A percentile compares a stretch with the other conserved stretches of the same genome.
phyloP scores from a whole-genome alignment of 2,797 vertebrate species.

The Bufotes viridis region DNA sequence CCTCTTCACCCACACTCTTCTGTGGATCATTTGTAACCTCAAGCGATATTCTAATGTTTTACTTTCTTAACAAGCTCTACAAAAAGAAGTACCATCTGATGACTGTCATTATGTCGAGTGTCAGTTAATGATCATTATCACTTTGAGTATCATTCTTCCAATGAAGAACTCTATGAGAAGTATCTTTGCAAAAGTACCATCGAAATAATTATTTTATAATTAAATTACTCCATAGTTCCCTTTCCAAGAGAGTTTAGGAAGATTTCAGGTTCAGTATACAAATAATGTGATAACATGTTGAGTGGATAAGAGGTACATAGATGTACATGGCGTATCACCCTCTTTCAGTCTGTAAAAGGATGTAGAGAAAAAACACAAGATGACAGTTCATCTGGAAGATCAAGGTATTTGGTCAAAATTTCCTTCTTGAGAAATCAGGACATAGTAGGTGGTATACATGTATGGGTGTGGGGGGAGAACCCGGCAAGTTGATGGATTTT shows the following conservation, averaged over 20 bases:
- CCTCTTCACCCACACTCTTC: not conserved
- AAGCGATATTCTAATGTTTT: slow-evolving; percentile 14
- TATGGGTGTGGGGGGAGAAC: no score
- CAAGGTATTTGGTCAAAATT: not conserved
- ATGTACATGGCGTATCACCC: not conserved
- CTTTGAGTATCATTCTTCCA: slow-evolving; percentile 37
- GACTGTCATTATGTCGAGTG: slow-evolving; percentile 9
- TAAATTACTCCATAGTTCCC: not conserved
- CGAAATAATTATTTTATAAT: slow-evolving; percentile 34
- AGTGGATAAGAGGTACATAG: not conserved
- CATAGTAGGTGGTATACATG: not conserved
- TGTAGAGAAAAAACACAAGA: not conserved
- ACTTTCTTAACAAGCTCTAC: slow-evolving; percentile 10
- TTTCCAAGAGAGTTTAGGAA: not conserved
- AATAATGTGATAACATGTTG: not conserved
- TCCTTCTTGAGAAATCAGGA: not conserved
- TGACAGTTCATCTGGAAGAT: not conserved
- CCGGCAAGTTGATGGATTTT: no score
- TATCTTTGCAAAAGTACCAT: slow-evolving; percentile 7
- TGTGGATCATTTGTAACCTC: not conserved
- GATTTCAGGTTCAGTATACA: not conserved
- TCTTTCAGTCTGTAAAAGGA: not conserved
- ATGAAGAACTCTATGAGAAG: slow-evolving; percentile 1
- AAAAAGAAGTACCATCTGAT: slow-evolving; percentile 9
- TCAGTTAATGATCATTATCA: slow-evolving; percentile 30